Percentiles rank a stretch among this genome's conserved stretches.
Evolutionary conservation across 2,888 invertebrate species (phyloP).

Genomic region (Serripes groenlandicus): DNA sequence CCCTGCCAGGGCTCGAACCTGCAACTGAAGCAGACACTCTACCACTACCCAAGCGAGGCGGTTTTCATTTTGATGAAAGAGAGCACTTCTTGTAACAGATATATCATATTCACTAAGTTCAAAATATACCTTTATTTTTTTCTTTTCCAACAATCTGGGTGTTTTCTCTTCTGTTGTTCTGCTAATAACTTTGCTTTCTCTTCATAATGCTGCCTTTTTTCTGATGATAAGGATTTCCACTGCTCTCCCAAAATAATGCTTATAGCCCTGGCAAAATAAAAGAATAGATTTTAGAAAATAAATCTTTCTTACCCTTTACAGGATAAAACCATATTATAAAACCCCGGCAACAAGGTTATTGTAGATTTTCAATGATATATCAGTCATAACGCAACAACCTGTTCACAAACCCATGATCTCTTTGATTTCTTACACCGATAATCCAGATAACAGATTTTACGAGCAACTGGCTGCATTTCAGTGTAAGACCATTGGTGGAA

Average conservation of each 20-base stretch:
- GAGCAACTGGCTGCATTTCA: no score
- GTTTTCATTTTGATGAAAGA: not conserved
- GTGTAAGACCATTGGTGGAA: no score
- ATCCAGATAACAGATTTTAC: no score
- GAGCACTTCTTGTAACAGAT: not conserved
- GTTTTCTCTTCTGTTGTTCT: conserved; percentile 87
- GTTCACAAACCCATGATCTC: no score
- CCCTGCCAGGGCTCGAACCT: no score
- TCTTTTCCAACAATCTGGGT: conserved; percentile 88
- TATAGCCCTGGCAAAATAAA: conserved; percentile 86
- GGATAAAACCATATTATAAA: not conserved
- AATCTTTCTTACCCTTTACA: not conserved
- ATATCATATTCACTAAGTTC: not conserved
- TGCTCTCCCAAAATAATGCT: conserved; percentile 87
- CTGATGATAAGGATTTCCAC: conserved; percentile 86
- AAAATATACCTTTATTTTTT: conserved; percentile 77
- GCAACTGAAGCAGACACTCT: no score
- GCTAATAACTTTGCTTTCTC: conserved; percentile 87
- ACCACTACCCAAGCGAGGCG: no score
- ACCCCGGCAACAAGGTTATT: no score
- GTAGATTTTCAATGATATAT: no score
- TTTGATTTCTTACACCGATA: no score
- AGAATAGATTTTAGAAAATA: no score
- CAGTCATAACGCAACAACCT: no score
- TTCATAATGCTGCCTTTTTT: conserved; percentile 86